Base-by-base conservation (phyloP, 2,888 invertebrate species). In the Incurvaria masculella region DNA sequence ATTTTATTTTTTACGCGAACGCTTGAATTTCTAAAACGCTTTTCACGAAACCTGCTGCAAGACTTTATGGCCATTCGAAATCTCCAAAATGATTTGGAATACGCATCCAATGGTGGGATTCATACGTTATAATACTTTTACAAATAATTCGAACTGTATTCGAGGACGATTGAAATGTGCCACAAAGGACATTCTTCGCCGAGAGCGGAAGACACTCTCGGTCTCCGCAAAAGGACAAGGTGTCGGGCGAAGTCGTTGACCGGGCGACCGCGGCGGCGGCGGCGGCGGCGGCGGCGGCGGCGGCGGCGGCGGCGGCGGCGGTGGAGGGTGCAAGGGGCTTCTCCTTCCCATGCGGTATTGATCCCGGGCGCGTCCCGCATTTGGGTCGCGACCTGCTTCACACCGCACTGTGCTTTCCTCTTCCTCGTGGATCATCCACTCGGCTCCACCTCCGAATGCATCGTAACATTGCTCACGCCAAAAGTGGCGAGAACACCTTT, bases 381-480 rank as follows among this genome's bases (percentile, higher is more conserved):
- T 33, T 33, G 33, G 33, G 33, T 71, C 79, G 66, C 65, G 74
- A 70, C 75, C 75, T 58, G 70, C 64, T 75, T 72, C 66, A 65
- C 67, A 68, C 63, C 78, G 75, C 78, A 78, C 64, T 67, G 63
- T 63, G 61, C 62, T 14, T 11, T 33, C 33, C 33, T 8, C 33
- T 33, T 14, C n/a, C n/a, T n/a, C n/a, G n/a, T n/a, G n/a, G n/a
- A n/a, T n/a, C n/a, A n/a, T n/a, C n/a, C n/a, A n/a, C n/a, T n/a
- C n/a, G n/a, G n/a, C n/a, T n/a, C n/a, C n/a, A n/a, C n/a, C n/a
- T n/a, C n/a, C n/a, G n/a, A n/a, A n/a, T n/a, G n/a, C n/a, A n/a
- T n/a, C n/a, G n/a, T n/a, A n/a, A n/a, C n/a, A n/a, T n/a, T n/a
- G n/a, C n/a, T n/a, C n/a, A n/a, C n/a, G n/a, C n/a, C n/a, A n/a